Evolutionary conservation across 2,797 vertebrate genomes (phyloP).

Genomic region (Ptychobarbus kaznakovi): DNA sequence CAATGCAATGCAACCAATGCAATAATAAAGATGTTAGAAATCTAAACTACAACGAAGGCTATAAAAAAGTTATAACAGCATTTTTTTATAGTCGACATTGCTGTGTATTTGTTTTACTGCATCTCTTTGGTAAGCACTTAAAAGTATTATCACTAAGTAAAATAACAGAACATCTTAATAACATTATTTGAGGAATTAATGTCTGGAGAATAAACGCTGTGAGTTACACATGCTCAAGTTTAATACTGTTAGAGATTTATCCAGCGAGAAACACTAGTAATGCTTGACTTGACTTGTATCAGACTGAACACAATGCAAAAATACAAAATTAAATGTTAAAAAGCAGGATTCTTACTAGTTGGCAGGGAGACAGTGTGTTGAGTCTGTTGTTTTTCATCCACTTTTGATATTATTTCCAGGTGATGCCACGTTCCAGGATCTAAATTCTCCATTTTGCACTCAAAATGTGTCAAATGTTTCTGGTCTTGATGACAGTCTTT

Average conservation of each 20-base stretch:
- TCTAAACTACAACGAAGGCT: neutral
- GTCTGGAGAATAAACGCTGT: neutral
- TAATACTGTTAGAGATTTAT: neutral
- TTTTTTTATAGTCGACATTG: neutral
- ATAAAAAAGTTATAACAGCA: neutral
- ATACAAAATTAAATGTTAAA: neutral
- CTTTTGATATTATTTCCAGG: slow-evolving; percentile 67
- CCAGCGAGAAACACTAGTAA: neutral
- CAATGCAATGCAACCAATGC: too few species aligned
- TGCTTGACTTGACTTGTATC: slow-evolving; percentile 16
- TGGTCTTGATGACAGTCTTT: slow-evolving; percentile 40
- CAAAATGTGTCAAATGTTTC: neutral
- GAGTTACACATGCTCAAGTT: neutral
- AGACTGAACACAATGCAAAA: neutral
- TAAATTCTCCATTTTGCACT: slow-evolving; percentile 60
- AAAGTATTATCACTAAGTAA: neutral
- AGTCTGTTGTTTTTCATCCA: slow-evolving; percentile 51
- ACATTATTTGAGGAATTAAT: neutral
- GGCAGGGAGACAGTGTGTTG: slow-evolving; percentile 64
- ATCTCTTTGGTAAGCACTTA: neutral
- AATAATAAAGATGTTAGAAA: neutral
- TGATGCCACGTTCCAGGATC: slow-evolving; percentile 68
- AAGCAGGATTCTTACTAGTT: slow-evolving; percentile 71
- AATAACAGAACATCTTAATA: neutral
- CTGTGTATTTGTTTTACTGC: neutral